phyloP scores from a whole-genome alignment of 2,113 vertebrate species.

The Cynocephalus volans region DNA sequence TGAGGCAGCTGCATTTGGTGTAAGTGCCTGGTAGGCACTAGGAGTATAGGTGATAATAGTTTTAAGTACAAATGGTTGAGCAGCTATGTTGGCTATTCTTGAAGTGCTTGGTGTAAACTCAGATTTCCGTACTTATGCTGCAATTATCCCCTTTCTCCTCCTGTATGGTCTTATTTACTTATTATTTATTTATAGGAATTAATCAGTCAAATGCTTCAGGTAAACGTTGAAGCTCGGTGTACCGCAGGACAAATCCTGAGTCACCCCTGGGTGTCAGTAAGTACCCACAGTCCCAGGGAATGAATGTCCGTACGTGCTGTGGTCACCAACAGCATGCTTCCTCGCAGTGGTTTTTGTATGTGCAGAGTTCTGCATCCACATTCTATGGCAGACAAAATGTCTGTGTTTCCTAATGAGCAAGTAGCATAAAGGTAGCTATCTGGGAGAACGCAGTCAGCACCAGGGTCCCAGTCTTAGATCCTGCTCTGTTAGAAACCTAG shows the following conservation, averaged over 20 bases:
- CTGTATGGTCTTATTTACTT: background rate
- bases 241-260: slow-evolving; percentile 95
- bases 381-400: accelerated
- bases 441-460: background rate
- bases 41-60: background rate
- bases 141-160: background rate
- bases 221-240: slow-evolving; percentile 95
- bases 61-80: background rate
- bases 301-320: accelerated
- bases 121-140: background rate
- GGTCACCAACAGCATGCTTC: background rate
- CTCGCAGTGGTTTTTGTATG: accelerated
- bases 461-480: background rate
- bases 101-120: background rate
- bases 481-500: background rate
- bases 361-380: accelerated
- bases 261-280: slow-evolving; percentile 98
- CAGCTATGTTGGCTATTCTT: background rate
- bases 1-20: accelerated
- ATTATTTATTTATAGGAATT: slow-evolving; percentile 91
- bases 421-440: background rate
- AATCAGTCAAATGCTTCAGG: slow-evolving; percentile 97
- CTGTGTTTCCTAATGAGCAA: background rate
- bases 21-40: accelerated
- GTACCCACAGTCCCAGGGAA: slow-evolving; percentile 75